These are phyloP conservation scores for Scaptomyza reducta DNA, from an alignment of 2,888 invertebrate species.

Conservation along the genomic window DNA sequence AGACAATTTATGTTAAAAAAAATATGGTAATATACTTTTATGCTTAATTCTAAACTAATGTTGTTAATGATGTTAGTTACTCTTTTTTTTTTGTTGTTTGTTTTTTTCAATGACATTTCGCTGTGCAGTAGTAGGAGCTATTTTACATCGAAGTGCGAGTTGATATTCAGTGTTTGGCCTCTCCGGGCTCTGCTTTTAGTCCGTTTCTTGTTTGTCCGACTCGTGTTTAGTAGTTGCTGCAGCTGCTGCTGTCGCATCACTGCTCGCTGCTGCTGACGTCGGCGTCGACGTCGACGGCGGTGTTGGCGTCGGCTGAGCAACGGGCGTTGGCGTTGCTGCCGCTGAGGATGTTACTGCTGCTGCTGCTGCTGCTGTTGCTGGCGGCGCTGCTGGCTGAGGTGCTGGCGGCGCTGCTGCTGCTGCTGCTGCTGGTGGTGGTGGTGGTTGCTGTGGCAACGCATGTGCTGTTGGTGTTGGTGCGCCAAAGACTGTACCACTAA, in stretches of 20 bases:
- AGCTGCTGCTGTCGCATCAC: conserved; percentile 44
- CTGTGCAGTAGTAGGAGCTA: conserved; percentile 28
- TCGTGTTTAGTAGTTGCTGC: conserved; percentile 68
- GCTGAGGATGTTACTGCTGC: conserved; percentile 13
- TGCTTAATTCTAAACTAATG: conserved; percentile 38
- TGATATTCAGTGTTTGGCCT: conserved; percentile 2
- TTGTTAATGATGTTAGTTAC: conserved; percentile 13
- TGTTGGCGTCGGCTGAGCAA: conserved; percentile 35
- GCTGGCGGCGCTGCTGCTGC: conserved; percentile 31
- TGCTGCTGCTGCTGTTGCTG: conserved; percentile 23
- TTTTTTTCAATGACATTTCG: conserved; percentile 16
- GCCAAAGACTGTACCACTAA: conserved; percentile 41
- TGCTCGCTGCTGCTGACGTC: conserved; percentile 33
- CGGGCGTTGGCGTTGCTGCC: conserved; percentile 15
- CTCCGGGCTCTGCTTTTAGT: conserved; percentile 49
- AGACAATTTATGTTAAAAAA: conserved; percentile 3
- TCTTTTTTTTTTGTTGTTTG: neutral
- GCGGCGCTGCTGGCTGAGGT: conserved; percentile 36
- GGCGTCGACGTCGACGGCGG: too few relatives aligned
- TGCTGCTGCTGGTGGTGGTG: conserved; percentile 32
- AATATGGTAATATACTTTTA: conserved; percentile 19
- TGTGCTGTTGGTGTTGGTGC: conserved; percentile 24
- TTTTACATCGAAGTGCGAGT: conserved; percentile 19
- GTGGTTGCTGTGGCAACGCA: conserved; percentile 35
- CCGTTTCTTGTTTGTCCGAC: conserved; percentile 82